Evolutionary conservation across 2,888 invertebrate species (phyloP), one percentile per base, ranked within the genome.

Genomic region (Drosophila vallismaia): DNA sequence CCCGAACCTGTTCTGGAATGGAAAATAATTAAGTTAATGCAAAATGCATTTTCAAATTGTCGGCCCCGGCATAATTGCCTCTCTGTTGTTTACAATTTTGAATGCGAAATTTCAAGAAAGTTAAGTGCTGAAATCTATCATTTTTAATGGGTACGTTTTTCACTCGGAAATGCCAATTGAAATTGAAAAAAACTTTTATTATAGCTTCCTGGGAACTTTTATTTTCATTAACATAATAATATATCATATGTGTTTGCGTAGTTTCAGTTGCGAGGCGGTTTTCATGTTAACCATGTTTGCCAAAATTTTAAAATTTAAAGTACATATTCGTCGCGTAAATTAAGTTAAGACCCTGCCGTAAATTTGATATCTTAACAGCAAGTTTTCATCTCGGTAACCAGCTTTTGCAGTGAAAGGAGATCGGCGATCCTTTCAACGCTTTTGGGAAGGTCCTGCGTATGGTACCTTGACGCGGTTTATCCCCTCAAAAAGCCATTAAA

Each of bases 11-110:
- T 45, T 66, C 31, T 74, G 66, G 51, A 51, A 59, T 71, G 74
- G 55, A 83, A 84, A 84, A 82, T 86, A 84, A 84, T 84, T 84
- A 79, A 84, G 66, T 79, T 75, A 82, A 84, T 84, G 79, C 70
- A 59, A 76, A 84, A 84, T 86, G 78, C 71, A 82, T 76, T 86
- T 84, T 77, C 72, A 79, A 79, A 81, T 73, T 79, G 80, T 75
- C 64, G 46, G 57, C 59, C 48, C 10, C 45, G 44, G 54, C 54
- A 54, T 70, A 70, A 70, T 70, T 69, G 70, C 40, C 49, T 14
- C 28, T 19, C 48, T 31, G 45, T 45, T 29, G 56, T 40, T 12
- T 38, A 36, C 36, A 36, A 36, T 66, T 62, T 38, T n/a, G 12
- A 62, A 55, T 63, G 49, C 36, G 14, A 62, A 50, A 38, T 19